Conservation (phyloP, 1,140 invertebrate genomes). For the Globodera rostochiensis region DNA sequence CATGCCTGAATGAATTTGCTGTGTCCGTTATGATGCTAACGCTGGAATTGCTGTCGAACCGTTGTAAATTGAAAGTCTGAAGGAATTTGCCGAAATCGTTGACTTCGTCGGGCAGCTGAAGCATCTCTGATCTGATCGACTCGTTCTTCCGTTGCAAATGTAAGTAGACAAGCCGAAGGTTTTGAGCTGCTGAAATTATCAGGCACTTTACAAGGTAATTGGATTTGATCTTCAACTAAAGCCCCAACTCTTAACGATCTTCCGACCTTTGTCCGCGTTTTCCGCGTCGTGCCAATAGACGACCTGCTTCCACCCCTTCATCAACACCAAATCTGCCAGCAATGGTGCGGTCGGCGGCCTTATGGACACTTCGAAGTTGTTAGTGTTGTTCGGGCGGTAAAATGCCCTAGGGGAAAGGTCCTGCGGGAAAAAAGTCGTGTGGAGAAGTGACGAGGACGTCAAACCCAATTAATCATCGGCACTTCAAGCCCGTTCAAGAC, state of each 20-base stretch:
- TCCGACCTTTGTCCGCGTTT: conserved; percentile 44
- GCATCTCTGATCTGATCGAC: conserved; percentile 56
- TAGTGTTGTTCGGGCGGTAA: conserved; percentile 17
- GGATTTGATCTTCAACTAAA: neutral
- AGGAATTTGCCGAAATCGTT: conserved; percentile 60
- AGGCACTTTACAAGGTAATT: neutral
- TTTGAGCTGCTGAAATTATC: conserved; percentile 50
- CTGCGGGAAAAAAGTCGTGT: neutral
- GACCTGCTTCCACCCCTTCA: conserved; percentile 59
- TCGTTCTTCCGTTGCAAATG: conserved; percentile 50
- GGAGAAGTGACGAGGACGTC: conserved; percentile 13
- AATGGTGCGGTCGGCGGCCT: conserved; percentile 61
- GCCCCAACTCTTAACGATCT: conserved; percentile 8
- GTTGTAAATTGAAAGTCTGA: conserved; percentile 49
- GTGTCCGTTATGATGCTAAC: conserved; percentile 32
- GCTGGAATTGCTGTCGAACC: conserved; percentile 34
- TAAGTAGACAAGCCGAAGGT: conserved; percentile 51
- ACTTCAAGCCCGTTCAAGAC: conserved; percentile 54
- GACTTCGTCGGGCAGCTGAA: conserved; percentile 54
- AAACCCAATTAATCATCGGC: conserved; percentile 57
- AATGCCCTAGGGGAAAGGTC: conserved; percentile 16
- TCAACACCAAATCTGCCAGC: conserved; percentile 60
- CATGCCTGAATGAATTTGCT: conserved; percentile 33
- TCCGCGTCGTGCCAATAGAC: conserved; percentile 60
- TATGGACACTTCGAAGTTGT: conserved; percentile 61